Percentiles rank a stretch among this genome's conserved stretches.
These are phyloP conservation scores for Tachina grossa DNA, from an alignment of 2,888 invertebrate genomes.

Conservation along the genomic window DNA sequence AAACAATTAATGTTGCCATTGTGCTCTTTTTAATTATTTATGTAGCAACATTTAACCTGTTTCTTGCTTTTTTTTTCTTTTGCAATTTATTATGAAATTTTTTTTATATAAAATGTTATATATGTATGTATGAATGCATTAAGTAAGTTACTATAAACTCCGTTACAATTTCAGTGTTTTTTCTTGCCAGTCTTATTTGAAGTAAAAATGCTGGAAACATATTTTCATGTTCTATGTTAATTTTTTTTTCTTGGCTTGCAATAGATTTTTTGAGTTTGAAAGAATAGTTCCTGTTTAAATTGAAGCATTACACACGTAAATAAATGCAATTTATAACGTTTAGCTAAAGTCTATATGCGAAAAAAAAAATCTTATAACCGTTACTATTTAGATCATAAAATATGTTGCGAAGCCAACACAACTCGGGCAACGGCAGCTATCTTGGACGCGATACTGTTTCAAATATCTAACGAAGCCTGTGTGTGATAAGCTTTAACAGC, in stretches of 20 bases:
- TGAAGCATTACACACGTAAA: constrained; percentile 48
- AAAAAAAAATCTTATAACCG: constrained; percentile 49
- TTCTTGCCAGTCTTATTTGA: constrained; percentile 12
- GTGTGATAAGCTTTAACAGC: constrained; percentile 67
- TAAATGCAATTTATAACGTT: constrained; percentile 63
- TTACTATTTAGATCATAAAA: constrained; percentile 24
- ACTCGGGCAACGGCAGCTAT: background rate
- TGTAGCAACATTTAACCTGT: constrained; percentile 69
- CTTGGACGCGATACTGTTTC: constrained; percentile 28
- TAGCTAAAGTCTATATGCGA: constrained; percentile 28
- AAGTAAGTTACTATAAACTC: constrained; percentile 39
- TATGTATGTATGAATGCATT: background rate
- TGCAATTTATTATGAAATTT: background rate
- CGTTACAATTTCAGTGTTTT: constrained; percentile 20
- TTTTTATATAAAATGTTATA: constrained; percentile 5
- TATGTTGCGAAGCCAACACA: background rate
- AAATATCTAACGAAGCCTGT: constrained; percentile 68
- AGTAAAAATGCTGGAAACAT: constrained; percentile 35
- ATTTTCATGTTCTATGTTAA: constrained; percentile 34
- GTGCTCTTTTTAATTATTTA: constrained; percentile 37
- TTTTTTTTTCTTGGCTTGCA: constrained; percentile 21
- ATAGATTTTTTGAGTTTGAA: constrained; percentile 30
- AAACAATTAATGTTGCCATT: constrained; percentile 12
- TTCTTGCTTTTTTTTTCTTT: constrained; percentile 31
- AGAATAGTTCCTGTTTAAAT: constrained; percentile 42